Base-by-base conservation (phyloP, 2,113 vertebrate species). In the Peromyscus leucopus region DNA sequence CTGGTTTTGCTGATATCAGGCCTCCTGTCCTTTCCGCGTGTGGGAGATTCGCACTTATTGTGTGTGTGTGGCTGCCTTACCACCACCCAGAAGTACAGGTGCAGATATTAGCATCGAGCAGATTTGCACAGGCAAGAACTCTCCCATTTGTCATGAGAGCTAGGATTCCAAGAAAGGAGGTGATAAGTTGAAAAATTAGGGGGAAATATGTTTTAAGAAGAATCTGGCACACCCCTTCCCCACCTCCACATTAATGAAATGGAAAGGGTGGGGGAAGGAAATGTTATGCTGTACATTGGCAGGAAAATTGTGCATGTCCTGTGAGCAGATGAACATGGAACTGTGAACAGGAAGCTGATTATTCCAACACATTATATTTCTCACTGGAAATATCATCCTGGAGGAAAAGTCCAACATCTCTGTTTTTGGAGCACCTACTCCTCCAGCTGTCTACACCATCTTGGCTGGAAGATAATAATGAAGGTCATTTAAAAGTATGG, bases 311-410 rank as follows among this genome's bases (percentile, higher is more conserved):
- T 96, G 97, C 87, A 3, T 98, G 98, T 98, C 98, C 98, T 98
- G 97, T 96, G 98, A 98, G 98, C 98, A 98, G 98, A 97, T 98
- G 97, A 98, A 96, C 97, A 97, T 96, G 97, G 98, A 97, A 97
- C 96, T 98, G 98, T 16, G 97, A 98, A 97, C 94, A 98, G 98
- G 97, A 98, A 98, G 95, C 97, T 97, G 98, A 97, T 98, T 97
- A 97, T 97, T 98, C 96, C 98, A 97, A 97, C 97, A 98, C 94
- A 91, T 97, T 97, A 92, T 97, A 97, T 95, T 97, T 98, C 97
- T 98, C 97, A 96, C 97, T 98, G 97, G 97, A 98, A 98, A 98
- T 98, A 98, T 96, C 98, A 98, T 96, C 94, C 90, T 83, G 88
- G 82, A 97, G 91, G 97, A 95, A 97, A 97, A 97, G 97, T 98